Evolutionary conservation across 1,140 invertebrate species (phyloP), one percentile per base, ranked within the genome.

Genomic region (Lineus longissimus): DNA sequence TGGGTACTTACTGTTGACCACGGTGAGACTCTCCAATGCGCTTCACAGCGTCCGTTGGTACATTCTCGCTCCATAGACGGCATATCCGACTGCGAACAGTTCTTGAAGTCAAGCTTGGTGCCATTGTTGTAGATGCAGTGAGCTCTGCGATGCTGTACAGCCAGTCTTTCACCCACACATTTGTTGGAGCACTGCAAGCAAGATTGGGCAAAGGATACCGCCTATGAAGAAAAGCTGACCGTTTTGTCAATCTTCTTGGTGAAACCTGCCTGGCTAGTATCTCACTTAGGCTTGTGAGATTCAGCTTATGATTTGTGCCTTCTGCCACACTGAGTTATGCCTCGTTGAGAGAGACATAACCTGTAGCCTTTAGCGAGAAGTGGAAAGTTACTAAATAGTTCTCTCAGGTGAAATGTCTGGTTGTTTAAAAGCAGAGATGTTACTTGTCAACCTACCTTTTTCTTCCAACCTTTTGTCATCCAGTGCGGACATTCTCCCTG

Each of bases 401-500:
- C n/a, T n/a, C n/a, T n/a, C n/a, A n/a, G n/a, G n/a, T n/a, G n/a
- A n/a, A n/a, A n/a, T n/a, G n/a, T n/a, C n/a, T n/a, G n/a, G n/a
- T n/a, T n/a, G n/a, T n/a, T n/a, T n/a, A n/a, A n/a, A n/a, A n/a
- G n/a, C n/a, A n/a, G n/a, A n/a, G n/a, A n/a, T n/a, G n/a, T n/a
- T n/a, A n/a, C n/a, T n/a, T n/a, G n/a, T n/a, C n/a, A n/a, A 51
- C n/a, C n/a, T 4, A 51, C 47, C 47, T n/a, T 6, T 51, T 23
- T 51, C 25, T 51, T 19, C 47, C 47, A 51, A 6, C 19, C 19
- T 23, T 27, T 27, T 4, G 47, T n/a, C 4, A 4, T 4, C 47
- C 47, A 51, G 47, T 51, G 47, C 9, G 47, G 47, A n/a, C 47
- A 51, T 51, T 51, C 47, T 51, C 47, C 47, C 6, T n/a, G 4